These are phyloP conservation scores for Trinectes maculatus DNA, from an alignment of 2,113 vertebrate genomes.

Conservation along the genomic window DNA sequence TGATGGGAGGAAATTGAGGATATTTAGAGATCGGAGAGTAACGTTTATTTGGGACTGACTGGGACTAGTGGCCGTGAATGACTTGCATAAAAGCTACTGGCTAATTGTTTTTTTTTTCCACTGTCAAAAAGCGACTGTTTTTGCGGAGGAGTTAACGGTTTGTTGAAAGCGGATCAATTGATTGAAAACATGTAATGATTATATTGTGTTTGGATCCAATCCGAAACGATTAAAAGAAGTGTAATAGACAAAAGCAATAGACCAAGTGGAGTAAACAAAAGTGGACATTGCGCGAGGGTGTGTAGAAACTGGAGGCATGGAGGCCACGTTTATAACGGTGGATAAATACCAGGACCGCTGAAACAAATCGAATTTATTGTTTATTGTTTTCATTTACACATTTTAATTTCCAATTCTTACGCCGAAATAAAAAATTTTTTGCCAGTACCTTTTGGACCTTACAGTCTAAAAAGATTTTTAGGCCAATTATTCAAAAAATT, in stretches of 20 bases:
- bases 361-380: too few relatives aligned
- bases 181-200: background rate
- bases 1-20: slow-evolving; percentile 33
- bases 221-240: background rate
- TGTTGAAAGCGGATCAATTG: background rate
- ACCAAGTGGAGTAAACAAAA: background rate
- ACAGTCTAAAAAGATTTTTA: background rate
- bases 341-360: too few relatives aligned
- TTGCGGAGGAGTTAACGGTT: background rate
- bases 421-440: too few relatives aligned
- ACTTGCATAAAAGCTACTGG: background rate
- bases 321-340: background rate
- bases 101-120: background rate
- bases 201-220: background rate
- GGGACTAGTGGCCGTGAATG: too few relatives aligned
- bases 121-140: background rate
- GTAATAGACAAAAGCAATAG: background rate
- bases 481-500: background rate
- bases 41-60: too few relatives aligned
- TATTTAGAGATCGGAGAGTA: background rate
- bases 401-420: too few relatives aligned
- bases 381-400: too few relatives aligned
- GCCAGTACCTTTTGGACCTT: background rate
- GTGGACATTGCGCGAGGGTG: too few relatives aligned
- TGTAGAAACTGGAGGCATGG: background rate